Evolutionary conservation across 1,140 invertebrate genomes (phyloP), one percentile per base, ranked within the genome.

Genomic region (Nymphalis io): DNA sequence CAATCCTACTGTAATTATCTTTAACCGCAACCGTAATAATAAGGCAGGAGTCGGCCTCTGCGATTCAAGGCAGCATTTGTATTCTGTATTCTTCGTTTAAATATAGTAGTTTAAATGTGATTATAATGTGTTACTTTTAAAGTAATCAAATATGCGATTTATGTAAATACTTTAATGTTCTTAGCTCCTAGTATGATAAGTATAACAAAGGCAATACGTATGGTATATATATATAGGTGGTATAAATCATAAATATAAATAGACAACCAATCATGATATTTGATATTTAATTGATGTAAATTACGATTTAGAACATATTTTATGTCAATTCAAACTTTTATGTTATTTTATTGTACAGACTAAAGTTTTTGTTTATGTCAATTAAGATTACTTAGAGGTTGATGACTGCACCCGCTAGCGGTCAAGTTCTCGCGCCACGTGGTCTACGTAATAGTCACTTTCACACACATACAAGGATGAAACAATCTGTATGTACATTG

Each of bases 1-100:
- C 80, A 85, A 81, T 84, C 68, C 78, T 64, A 70, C 73, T 73
- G 60, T 79, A 84, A 85, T 85, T 87, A 84, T 81, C 68, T 81
- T 74, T 75, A 71, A 70, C 73, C 76, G 73, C 80, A 84, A 79
- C 71, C 72, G 72, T 79, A 81, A 85, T 84, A 79, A 79, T 77
- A 78, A 73, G 67, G 65, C 74, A 60, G 18, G 51, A 72, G 74
- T 75, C 58, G 33, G 62, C 67, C 67, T 72, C 81, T 82, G 76
- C 58, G 55, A 38, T 57, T 53, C 74, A 80, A 78, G 21, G 20
- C n/a, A 55, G 23, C 51, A 13, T 55, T 55, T 55, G 15, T 15
- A 27, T 21, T 6, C 18, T 27, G 5, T 55, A 53, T 55, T 55
- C 1, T 27, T 55, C 21, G 6, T 23, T 13, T 55, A 15, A 46